Evolutionary conservation across 2,888 invertebrate species (phyloP), one percentile per base, ranked within the genome.

Genomic region (Drosophila hamatofila): DNA sequence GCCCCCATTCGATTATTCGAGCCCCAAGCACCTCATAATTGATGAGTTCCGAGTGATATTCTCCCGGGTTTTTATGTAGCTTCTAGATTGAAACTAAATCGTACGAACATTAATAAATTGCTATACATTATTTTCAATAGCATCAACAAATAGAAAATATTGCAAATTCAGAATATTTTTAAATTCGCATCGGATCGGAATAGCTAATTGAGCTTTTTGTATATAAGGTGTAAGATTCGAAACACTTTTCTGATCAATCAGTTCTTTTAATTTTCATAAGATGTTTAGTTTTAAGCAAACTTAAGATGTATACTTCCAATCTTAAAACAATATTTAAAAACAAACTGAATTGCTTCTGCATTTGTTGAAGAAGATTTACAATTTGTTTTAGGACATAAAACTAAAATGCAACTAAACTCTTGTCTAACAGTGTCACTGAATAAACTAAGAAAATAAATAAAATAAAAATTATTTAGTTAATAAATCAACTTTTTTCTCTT

Each of bases 61-160:
- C 58, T 79, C 75, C 75, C 76, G 72, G 80, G 63, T 75, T 79
- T 83, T 83, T 80, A 83, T 83, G 75, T 85, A 83, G 86, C 83
- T 83, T 69, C 64, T 83, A 83, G 83, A 41, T 62, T 58, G 63
- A 78, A 77, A 77, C 63, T 74, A 75, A 78, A 66, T 64, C 66
- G 54, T 79, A 78, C 75, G 57, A 77, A 66, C 39, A 59, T 49
- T 71, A 71, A 67, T 75, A 79, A 79, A 78, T 72, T 61, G 66
- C 75, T 78, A 75, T 62, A 30, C 23, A 76, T 39, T 56, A 25
- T 37, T 37, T 30, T 39, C 16, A 44, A 37, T 57, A 41, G 16
- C 30, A 27, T 33, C 25, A 21, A 8, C 46, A 58, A 21, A 59
- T 16, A 12, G 35, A 25, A 11, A 25, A 51, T 23, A 49, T 16